Evolutionary conservation across 2,797 vertebrate species (phyloP).

Genomic region (Alca torda): DNA sequence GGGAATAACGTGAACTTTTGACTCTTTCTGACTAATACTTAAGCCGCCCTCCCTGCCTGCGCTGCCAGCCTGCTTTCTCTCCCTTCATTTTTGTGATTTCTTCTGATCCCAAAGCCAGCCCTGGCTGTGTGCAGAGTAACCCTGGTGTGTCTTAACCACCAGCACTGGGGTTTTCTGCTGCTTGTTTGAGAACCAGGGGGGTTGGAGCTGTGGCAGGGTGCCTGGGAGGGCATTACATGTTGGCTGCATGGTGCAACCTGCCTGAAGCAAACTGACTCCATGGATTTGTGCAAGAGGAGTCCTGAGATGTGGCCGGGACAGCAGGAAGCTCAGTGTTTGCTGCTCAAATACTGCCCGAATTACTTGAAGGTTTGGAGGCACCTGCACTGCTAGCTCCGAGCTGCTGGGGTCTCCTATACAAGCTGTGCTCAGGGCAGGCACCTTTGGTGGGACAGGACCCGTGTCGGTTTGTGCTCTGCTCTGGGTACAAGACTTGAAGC

Average conservation of each 20-base stretch:
- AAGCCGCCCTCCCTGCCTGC: not conserved
- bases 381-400: not conserved
- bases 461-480: not conserved
- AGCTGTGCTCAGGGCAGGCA: not conserved
- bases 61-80: not conserved
- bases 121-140: not conserved
- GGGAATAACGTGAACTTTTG: conserved; percentile 13
- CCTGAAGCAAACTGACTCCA: not conserved
- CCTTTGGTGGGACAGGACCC: not conserved
- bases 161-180: not conserved
- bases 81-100: not conserved
- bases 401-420: not conserved
- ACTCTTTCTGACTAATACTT: conserved; percentile 9
- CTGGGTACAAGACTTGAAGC: not conserved
- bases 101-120: not conserved
- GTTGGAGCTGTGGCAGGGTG: not conserved
- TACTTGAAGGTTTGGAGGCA: not conserved
- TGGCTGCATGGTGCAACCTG: not conserved
- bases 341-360: not conserved
- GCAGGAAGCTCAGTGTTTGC: not conserved
- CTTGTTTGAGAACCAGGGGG: not conserved
- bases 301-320: not conserved
- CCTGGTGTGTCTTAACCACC: not conserved
- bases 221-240: not conserved
- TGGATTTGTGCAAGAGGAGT: not conserved